A percentile compares a stretch with the other conserved stretches of the same genome.
These are phyloP conservation scores for Adrianichthys oophorus DNA, from an alignment of 2,797 vertebrate species.

Conservation along the genomic window DNA sequence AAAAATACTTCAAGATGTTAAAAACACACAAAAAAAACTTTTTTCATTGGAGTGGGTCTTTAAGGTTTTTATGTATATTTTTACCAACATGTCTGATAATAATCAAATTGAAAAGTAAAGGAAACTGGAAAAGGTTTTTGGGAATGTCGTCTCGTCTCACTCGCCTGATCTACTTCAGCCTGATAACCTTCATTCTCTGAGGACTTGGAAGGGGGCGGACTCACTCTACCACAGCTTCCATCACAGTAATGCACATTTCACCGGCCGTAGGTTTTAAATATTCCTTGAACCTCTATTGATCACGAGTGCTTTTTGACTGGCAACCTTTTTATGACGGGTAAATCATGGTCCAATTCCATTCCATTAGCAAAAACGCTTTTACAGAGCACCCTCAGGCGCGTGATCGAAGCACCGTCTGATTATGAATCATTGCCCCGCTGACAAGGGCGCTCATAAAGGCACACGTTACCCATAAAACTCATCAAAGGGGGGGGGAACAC, in stretches of 20 bases:
- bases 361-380: slow-evolving; percentile 74
- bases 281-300: slow-evolving; percentile 68
- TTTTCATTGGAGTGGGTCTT: too few relatives aligned
- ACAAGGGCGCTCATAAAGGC: slow-evolving; percentile 57
- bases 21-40: too few relatives aligned
- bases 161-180: slow-evolving; percentile 23
- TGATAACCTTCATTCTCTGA: slow-evolving; percentile 28
- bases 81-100: neutral
- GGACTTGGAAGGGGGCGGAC: neutral
- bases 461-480: slow-evolving; percentile 48
- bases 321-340: slow-evolving; percentile 67
- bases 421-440: slow-evolving; percentile 63
- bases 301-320: slow-evolving; percentile 68
- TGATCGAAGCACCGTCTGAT: slow-evolving; percentile 64
- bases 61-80: neutral
- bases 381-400: slow-evolving; percentile 46
- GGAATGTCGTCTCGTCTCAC: slow-evolving; percentile 2
- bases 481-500: slow-evolving; percentile 43
- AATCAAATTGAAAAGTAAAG: neutral
- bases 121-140: neutral
- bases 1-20: too few relatives aligned
- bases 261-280: slow-evolving; percentile 65
- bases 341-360: slow-evolving; percentile 73
- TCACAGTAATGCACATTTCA: slow-evolving; percentile 74
- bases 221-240: slow-evolving; percentile 35